Evolutionary conservation across 2,888 invertebrate genomes (phyloP).

Genomic region (Mesorhabditis belari): DNA sequence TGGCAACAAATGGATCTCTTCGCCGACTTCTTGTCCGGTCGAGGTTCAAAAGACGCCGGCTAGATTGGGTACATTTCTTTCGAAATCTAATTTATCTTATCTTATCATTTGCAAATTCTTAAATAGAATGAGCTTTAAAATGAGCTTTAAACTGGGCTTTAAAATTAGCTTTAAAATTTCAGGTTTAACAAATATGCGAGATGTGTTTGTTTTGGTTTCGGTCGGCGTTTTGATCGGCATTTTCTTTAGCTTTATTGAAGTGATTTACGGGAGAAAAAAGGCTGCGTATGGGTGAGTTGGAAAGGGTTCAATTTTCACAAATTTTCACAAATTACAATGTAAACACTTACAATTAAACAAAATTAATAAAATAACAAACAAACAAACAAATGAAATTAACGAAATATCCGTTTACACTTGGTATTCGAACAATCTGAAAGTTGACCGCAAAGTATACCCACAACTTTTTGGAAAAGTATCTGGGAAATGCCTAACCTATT

Average conservation of each 20-base stretch:
- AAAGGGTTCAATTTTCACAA: background rate
- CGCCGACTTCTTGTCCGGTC: slow-evolving; percentile 59
- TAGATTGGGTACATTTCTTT: slow-evolving; percentile 90
- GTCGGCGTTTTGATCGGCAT: slow-evolving; percentile 40
- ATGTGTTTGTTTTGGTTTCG: slow-evolving; percentile 45
- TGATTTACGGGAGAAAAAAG: slow-evolving; percentile 32
- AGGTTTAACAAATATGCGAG: slow-evolving; percentile 13
- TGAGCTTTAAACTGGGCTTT: no score
- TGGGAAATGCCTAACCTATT: no score
- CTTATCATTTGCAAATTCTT: background rate
- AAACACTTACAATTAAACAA: no score
- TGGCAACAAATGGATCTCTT: slow-evolving; percentile 85
- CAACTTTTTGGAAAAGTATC: no score
- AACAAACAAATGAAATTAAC: no score
- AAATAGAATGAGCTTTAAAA: background rate
- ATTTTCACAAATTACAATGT: background rate
- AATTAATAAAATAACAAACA: no score
- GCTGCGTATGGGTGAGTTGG: slow-evolving; percentile 22
- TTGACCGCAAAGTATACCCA: no score
- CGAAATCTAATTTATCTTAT: slow-evolving; percentile 63
- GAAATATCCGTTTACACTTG: no score
- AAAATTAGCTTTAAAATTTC: background rate
- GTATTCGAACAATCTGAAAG: no score
- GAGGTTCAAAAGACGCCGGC: slow-evolving; percentile 74
- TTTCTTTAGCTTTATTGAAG: slow-evolving; percentile 40